Base-by-base conservation (phyloP, 2,888 invertebrate genomes). In the Sarcophaga carnaria region DNA sequence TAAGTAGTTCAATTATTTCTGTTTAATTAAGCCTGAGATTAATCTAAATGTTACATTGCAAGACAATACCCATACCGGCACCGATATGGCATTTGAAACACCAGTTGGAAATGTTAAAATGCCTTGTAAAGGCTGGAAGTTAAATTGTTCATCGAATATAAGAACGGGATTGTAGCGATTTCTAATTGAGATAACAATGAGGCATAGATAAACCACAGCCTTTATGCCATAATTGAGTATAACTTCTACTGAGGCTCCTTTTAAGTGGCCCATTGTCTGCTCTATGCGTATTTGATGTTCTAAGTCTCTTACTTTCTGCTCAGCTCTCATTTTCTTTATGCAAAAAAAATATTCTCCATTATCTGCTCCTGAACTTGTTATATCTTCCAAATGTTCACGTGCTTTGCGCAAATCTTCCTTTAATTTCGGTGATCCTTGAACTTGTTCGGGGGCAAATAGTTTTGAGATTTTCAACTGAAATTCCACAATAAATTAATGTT, bases 21-120 rank as follows among this genome's bases (percentile, higher is more conserved):
- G 88, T 62, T 90, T 91, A 1, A 91, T 80, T 22, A 91, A 47
- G 17, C 89, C 87, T 12, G 91, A 90, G 17, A 93, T 78, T 66
- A 91, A 88, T 82, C 93, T 91, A 82, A 94, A 93, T 4, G 94
- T 92, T 64, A 94, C 92, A 89, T 94, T 94, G 90, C 94, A 94
- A 14, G 94, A 94, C 82, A 94, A 91, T 1, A 94, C 92, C 94
- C 95, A 95, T 85, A 94, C 93, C 77, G 94, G 95, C 79, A 94
- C 94, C 0, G 95, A 95, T 64, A 95, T 92, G 3, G 93, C 93
- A 90, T 94, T 94, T 2, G 90, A 89, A n/a, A 93, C 89, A 11
- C 93, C 93, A 75, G 94, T 94, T 14, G 95, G 95, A 91, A 94
- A 95, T 3, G 94, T 93, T 25, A 95, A 92, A 6, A 95, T 83